Percentiles rank a stretch among this genome's conserved stretches.
Conservation (phyloP, 2,113 vertebrate genomes). For the Labeo catla region DNA sequence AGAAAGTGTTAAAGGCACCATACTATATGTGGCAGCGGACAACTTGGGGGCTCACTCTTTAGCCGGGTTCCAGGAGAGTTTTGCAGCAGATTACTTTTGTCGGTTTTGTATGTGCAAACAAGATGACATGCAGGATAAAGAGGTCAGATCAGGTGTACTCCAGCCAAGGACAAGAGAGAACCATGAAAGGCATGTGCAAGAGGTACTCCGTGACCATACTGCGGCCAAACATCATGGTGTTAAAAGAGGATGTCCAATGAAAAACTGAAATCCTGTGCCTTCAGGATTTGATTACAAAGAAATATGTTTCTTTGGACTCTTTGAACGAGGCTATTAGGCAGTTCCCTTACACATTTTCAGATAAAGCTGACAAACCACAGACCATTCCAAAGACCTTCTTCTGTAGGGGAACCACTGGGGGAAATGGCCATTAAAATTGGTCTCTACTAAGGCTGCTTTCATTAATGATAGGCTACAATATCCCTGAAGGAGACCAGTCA, state of each 20-base stretch:
- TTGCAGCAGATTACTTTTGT: constrained; percentile 25
- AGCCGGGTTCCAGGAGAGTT: constrained; percentile 27
- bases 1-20: constrained; percentile 40
- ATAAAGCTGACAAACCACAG: constrained; percentile 5
- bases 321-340: neutral
- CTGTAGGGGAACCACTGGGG: neutral
- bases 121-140: neutral
- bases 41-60: neutral
- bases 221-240: too few species aligned
- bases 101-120: constrained; percentile 32
- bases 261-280: neutral
- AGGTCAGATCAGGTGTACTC: neutral
- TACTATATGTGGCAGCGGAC: neutral
- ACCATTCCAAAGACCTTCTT: neutral
- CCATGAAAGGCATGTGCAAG: neutral
- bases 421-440: neutral
- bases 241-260: too few species aligned
- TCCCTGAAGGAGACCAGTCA: neutral
- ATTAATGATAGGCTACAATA: neutral
- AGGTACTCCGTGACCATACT: neutral
- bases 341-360: constrained; percentile 2
- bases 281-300: neutral
- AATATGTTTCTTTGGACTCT: neutral
- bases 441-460: neutral
- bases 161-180: neutral